Conservation (phyloP, 1,140 invertebrate genomes). For the Pseudomyrmex pallidus region DNA sequence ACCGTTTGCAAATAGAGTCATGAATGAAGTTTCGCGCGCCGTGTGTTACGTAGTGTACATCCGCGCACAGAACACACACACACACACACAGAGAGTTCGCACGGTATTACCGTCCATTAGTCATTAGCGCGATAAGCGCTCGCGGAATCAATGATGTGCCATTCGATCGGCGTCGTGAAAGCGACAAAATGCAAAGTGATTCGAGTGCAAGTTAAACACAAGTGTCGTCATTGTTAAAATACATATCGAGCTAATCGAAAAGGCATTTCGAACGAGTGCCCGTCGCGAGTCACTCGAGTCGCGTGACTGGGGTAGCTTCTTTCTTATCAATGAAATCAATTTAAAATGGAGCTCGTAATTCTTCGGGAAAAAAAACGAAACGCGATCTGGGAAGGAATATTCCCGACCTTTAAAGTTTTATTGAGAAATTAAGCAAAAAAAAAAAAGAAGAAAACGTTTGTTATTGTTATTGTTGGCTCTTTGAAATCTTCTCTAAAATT, state of each 20-base stretch:
- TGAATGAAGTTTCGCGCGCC: no score
- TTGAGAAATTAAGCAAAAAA: not conserved
- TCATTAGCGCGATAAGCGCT: no score
- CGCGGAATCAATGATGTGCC: conserved; percentile 1
- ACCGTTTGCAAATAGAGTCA: no score
- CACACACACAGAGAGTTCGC: no score
- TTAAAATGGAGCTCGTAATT: conserved; percentile 22
- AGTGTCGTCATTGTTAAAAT: conserved; percentile 39
- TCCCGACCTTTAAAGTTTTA: conserved; percentile 1
- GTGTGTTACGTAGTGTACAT: no score
- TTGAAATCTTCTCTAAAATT: not conserved
- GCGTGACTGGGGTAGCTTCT: conserved; percentile 32
- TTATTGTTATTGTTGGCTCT: not conserved
- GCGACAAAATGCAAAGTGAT: conserved; percentile 15
- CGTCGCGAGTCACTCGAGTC: not conserved
- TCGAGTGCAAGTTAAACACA: conserved; percentile 40
- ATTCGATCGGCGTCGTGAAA: not conserved
- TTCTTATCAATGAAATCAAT: conserved; percentile 44
- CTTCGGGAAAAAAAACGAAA: conserved; percentile 28
- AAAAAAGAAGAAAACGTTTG: not conserved
- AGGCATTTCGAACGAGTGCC: conserved; percentile 17
- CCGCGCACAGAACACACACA: no score
- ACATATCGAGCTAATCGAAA: conserved; percentile 44
- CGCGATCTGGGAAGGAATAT: conserved; percentile 20
- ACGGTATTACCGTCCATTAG: no score